Evolutionary conservation across 2,113 vertebrate genomes (phyloP), one percentile per base, ranked within the genome.

Genomic region (Cololabis saira): DNA sequence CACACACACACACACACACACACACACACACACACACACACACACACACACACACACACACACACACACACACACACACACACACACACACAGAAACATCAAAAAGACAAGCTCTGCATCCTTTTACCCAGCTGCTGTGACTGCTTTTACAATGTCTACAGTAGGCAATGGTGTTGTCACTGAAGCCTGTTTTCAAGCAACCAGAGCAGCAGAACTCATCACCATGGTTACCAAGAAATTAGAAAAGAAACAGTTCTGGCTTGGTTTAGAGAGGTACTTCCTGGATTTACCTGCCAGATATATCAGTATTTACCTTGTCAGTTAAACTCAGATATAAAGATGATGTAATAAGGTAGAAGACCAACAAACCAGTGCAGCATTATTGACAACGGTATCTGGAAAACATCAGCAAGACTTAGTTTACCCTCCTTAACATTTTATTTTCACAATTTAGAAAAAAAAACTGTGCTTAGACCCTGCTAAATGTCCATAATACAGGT

Each of bases 401-500:
- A 53, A 53, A 43, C 21, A 50, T 69, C 43, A 62, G 17, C n/a
- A 5, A 24, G 7, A 61, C 43, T 43, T 6, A 10, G 18, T 37
- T 49, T 45, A 19, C 60, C 3, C 10, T 64, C 67, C 45, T 43
- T 60, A 49, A 72, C 41, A 66, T 81, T 79, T 76, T 78, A 18
- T 21, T 70, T 48, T 62, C 50, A 19, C 60, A 22, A 59, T 52
- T 47, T 27, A 15, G 4, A 56, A 33, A 48, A 42, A 37, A 74
- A 60, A 71, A 63, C 54, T 66, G 42, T 55, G 65, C 48, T 18
- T 43, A 67, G 22, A 22, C 41, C 41, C 44, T 18, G 45, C 45
- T 56, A 53, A 56, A 59, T 37, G n/a, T 69, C 40, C 27, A 44
- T 18, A 57, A 17, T 33, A 71, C 66, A 75, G 55, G 67, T 60